Percentiles rank a stretch among this genome's conserved stretches.
Conservation (phyloP, 1,140 invertebrate genomes). For the Drosophila subpulchrella region DNA sequence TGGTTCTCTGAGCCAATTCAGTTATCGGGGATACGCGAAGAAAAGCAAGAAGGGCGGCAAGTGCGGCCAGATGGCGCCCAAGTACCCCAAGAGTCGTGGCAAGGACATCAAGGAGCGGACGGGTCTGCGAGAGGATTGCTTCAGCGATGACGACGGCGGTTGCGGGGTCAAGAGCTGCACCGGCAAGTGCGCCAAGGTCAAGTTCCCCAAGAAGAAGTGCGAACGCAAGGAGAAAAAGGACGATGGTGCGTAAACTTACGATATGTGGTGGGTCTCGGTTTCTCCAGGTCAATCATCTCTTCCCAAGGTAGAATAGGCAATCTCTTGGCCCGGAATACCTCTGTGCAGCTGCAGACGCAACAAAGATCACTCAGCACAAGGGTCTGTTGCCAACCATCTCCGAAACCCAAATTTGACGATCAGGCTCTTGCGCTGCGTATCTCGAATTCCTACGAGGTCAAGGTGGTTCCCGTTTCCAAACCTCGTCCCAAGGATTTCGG, state of each 20-base stretch:
- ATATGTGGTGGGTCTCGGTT: neutral
- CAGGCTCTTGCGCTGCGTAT: constrained; percentile 39
- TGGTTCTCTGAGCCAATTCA: neutral
- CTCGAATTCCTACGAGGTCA: constrained; percentile 41
- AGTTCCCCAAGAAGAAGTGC: constrained; percentile 57
- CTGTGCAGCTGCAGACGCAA: neutral
- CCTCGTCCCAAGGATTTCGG: constrained; percentile 54
- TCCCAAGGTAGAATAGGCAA: constrained; percentile 25
- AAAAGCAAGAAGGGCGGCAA: constrained; percentile 32
- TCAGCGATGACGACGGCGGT: fast-evolving
- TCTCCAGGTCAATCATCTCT: neutral
- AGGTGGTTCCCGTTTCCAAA: constrained; percentile 2
- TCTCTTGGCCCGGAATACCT: neutral
- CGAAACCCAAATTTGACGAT: neutral
- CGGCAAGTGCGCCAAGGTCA: constrained; percentile 23
- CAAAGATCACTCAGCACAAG: neutral
- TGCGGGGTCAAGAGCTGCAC: constrained; percentile 23
- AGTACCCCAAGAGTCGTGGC: constrained; percentile 26
- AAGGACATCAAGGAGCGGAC: constrained; percentile 42
- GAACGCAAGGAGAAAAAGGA: constrained; percentile 14
- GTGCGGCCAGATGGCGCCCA: constrained; percentile 14
- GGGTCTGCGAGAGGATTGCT: constrained; percentile 48
- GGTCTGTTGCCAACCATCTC: neutral
- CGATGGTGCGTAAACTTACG: constrained; percentile 20
- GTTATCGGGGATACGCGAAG: constrained; percentile 16